These are phyloP conservation scores for Papilio helenus DNA, from an alignment of 1,140 invertebrate genomes.

Conservation along the genomic window DNA sequence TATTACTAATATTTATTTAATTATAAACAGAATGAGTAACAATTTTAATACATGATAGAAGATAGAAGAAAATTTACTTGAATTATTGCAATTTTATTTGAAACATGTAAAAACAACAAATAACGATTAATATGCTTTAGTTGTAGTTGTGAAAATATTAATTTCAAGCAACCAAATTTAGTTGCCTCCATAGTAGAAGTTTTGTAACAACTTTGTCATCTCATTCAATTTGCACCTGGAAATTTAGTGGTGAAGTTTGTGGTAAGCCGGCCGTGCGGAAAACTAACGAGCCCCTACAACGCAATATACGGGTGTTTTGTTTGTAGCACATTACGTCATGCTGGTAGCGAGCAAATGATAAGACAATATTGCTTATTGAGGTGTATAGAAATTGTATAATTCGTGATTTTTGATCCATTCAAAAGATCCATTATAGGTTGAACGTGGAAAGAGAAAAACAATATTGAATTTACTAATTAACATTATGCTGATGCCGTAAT, in stretches of 20 bases:
- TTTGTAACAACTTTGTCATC: constrained; percentile 2
- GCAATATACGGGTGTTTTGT: constrained; percentile 27
- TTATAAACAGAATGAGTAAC: no score
- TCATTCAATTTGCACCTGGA: constrained; percentile 21
- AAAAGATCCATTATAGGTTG: neutral
- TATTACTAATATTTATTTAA: no score
- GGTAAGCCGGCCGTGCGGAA: neutral
- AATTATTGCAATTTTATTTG: no score
- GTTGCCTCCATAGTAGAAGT: neutral
- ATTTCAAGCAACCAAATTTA: no score
- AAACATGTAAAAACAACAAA: no score
- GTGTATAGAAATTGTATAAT: neutral
- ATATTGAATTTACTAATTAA: neutral
- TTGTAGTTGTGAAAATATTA: no score
- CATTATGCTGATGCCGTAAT: neutral
- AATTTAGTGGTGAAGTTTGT: neutral
- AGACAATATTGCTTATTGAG: neutral
- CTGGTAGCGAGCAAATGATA: constrained; percentile 7
- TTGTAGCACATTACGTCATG: neutral
- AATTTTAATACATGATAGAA: no score
- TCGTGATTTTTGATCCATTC: no score
- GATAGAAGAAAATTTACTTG: no score
- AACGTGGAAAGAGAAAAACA: neutral
- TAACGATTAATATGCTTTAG: no score
- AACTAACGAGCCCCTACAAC: constrained; percentile 23